phyloP scores from a whole-genome alignment of 2,797 vertebrate genomes.

The Mycteria americana region DNA sequence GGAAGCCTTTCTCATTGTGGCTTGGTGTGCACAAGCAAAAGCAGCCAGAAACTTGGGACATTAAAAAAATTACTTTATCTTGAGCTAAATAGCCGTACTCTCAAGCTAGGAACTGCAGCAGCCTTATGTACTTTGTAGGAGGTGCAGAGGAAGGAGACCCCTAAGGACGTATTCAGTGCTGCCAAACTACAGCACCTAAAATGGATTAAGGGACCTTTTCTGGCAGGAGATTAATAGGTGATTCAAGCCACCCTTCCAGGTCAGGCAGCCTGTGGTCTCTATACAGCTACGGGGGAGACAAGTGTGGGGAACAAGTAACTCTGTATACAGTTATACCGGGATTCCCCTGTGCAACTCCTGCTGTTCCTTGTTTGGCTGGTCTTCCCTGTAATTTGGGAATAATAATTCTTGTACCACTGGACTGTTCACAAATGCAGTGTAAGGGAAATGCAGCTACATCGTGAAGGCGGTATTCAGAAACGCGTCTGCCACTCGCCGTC shows the following conservation, averaged over 20 bases:
- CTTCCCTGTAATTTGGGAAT: neutral
- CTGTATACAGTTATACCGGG: neutral
- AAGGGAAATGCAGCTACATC: neutral
- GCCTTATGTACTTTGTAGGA: neutral
- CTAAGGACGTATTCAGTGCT: neutral
- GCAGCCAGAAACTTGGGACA: neutral
- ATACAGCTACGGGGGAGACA: neutral
- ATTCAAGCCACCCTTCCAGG: neutral
- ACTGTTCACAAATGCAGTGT: neutral
- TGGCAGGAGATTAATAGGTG: neutral
- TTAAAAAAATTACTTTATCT: neutral
- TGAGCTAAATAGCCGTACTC: neutral
- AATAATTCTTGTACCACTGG: neutral
- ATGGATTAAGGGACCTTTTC: neutral
- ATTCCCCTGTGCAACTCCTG: neutral
- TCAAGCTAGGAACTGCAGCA: neutral
- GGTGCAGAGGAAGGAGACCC: neutral
- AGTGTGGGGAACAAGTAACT: neutral
- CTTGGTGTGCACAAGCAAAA: neutral
- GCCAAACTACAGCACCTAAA: neutral
- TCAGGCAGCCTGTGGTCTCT: neutral
- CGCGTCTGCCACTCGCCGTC: rapidly evolving
- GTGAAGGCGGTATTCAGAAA: neutral
- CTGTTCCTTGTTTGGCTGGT: neutral
- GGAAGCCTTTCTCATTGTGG: neutral